Conservation (phyloP, 2,797 vertebrate species). For the Centroberyx gerrardi region DNA sequence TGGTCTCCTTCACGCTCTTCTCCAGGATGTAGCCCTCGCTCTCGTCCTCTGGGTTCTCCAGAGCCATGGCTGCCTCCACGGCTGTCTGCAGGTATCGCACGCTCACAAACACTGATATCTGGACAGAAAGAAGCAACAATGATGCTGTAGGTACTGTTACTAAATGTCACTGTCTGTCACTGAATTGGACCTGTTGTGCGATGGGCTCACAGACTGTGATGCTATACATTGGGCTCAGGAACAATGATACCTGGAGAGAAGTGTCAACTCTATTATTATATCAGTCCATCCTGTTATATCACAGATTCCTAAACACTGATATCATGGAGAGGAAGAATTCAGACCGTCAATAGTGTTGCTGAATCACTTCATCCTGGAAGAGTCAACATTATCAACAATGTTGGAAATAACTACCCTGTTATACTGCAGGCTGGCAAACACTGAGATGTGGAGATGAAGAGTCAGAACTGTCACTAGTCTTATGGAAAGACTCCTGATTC, state of each 20-base stretch:
- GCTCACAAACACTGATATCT: slow-evolving; percentile 86
- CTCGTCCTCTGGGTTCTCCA: slow-evolving; percentile 85
- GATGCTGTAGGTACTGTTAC: not conserved
- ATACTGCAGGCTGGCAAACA: not conserved
- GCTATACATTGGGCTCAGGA: no score
- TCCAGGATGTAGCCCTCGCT: slow-evolving; percentile 90
- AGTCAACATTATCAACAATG: no score
- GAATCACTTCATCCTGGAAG: no score
- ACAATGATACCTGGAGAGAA: not conserved
- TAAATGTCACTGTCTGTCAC: not conserved
- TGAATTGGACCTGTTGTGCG: not conserved
- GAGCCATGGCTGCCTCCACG: slow-evolving; percentile 85
- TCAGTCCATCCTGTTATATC: not conserved
- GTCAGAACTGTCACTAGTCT: not conserved
- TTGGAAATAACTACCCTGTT: no score
- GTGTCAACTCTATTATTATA: not conserved
- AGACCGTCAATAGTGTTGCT: no score
- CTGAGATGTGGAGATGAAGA: not conserved
- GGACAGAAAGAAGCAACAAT: slow-evolving; percentile 15
- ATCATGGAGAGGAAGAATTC: no score
- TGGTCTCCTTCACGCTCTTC: slow-evolving; percentile 86
- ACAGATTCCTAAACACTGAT: no score
- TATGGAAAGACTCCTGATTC: no score
- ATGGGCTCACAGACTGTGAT: no score
- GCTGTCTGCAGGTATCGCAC: slow-evolving; percentile 90